These are phyloP conservation scores for Monoplex corrugatus DNA, from an alignment of 2,888 invertebrate genomes.

Conservation along the genomic window DNA sequence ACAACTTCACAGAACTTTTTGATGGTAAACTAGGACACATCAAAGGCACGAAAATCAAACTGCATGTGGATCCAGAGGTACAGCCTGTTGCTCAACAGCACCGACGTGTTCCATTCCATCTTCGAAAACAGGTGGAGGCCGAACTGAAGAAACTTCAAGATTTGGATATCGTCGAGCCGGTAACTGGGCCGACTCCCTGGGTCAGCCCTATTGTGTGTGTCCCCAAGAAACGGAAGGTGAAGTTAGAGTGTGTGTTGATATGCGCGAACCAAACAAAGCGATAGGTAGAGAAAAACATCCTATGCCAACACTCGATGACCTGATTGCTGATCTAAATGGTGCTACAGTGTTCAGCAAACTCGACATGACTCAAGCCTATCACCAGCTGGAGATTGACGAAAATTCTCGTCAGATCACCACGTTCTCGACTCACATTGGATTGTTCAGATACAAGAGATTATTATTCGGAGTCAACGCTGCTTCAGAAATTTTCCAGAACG, in stretches of 20 bases:
- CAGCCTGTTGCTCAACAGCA: slow-evolving; percentile 56
- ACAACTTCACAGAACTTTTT: too few relatives aligned
- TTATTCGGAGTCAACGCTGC: slow-evolving; percentile 32
- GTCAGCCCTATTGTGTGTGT: slow-evolving; percentile 59
- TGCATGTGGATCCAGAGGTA: slow-evolving; percentile 59
- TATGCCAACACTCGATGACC: slow-evolving; percentile 15
- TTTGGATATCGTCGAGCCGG: slow-evolving; percentile 61
- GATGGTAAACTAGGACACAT: slow-evolving; percentile 7
- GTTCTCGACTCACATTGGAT: neutral
- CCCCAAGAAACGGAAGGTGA: slow-evolving; percentile 48
- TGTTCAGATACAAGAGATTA: slow-evolving; percentile 7
- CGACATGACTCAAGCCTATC: neutral
- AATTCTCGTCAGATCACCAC: neutral
- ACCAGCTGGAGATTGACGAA: neutral
- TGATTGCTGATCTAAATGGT: neutral
- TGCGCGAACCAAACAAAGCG: slow-evolving; percentile 11
- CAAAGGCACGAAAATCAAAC: slow-evolving; percentile 37
- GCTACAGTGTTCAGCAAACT: neutral
- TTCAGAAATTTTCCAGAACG: slow-evolving; percentile 20
- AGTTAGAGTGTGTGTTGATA: neutral
- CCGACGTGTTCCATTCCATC: slow-evolving; percentile 53
- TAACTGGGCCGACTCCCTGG: slow-evolving; percentile 62
- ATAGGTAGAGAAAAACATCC: neutral
- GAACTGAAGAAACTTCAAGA: slow-evolving; percentile 59
- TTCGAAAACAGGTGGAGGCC: slow-evolving; percentile 55